Evolutionary conservation across 2,113 vertebrate species (phyloP).

Genomic region (Microtus montanus): DNA sequence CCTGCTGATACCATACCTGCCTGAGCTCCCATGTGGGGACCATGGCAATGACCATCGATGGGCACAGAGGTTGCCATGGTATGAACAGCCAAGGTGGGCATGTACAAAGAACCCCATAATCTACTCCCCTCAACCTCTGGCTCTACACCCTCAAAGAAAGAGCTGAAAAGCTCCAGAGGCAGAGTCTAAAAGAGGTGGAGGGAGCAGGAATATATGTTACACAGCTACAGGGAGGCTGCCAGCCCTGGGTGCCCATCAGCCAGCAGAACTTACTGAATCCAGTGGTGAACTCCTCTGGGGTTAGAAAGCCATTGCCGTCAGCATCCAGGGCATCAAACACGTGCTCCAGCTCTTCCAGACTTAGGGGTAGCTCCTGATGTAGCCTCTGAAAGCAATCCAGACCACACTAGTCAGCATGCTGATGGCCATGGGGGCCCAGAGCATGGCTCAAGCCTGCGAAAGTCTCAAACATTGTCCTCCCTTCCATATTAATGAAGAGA

Average conservation of each 20-base stretch:
- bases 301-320: slow-evolving; percentile 93
- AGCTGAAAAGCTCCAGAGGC: neutral
- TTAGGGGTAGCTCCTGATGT: slow-evolving; percentile 89
- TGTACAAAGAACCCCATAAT: neutral
- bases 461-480: neutral
- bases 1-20: neutral
- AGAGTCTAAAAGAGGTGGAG: neutral
- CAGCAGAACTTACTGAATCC: slow-evolving; percentile 91
- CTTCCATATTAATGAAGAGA: neutral
- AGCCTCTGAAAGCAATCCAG: slow-evolving; percentile 84
- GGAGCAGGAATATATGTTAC: too few species aligned
- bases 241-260: neutral
- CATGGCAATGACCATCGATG: neutral
- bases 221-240: neutral
- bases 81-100: neutral
- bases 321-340: slow-evolving; percentile 93
- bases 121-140: neutral
- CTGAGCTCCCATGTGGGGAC: neutral
- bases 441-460: neutral
- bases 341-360: slow-evolving; percentile 92
- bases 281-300: slow-evolving; percentile 91
- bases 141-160: neutral
- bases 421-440: fast-evolving
- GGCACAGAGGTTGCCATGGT: neutral
- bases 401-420: neutral